These are phyloP conservation scores for Oxycera nigricornis DNA, from an alignment of 2,888 invertebrate species.

Conservation along the genomic window DNA sequence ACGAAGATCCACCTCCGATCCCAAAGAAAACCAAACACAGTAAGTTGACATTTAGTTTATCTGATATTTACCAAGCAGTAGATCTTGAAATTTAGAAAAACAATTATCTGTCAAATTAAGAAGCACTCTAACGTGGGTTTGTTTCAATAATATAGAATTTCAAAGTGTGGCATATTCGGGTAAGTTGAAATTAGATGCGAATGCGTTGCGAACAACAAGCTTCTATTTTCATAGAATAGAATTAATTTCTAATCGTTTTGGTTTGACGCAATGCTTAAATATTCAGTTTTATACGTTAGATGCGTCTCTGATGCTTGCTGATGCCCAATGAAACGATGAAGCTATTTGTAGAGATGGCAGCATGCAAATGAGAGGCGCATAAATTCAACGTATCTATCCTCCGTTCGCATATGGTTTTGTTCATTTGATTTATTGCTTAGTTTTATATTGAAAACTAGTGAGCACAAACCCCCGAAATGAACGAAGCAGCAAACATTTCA, in stretches of 20 bases:
- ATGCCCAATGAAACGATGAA: too few species aligned
- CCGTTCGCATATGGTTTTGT: not conserved
- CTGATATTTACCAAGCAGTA: slow-evolving; percentile 40
- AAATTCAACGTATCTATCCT: not conserved
- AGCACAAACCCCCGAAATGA: too few species aligned
- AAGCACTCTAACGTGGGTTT: slow-evolving; percentile 61
- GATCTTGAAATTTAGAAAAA: slow-evolving; percentile 45
- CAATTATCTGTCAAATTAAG: slow-evolving; percentile 57
- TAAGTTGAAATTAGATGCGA: slow-evolving; percentile 66
- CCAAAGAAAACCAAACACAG: slow-evolving; percentile 95
- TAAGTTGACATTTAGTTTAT: slow-evolving; percentile 68
- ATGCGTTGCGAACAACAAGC: slow-evolving; percentile 29
- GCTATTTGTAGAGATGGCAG: not conserved
- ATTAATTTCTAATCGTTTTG: slow-evolving; percentile 11
- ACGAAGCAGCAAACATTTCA: not conserved
- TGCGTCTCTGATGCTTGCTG: not conserved
- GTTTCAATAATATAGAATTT: slow-evolving; percentile 76
- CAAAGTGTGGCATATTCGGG: slow-evolving; percentile 95
- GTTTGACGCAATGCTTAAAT: slow-evolving; percentile 21
- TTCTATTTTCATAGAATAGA: slow-evolving; percentile 28
- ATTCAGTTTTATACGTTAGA: not conserved
- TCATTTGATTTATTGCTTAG: slow-evolving; percentile 3
- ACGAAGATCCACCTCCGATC: slow-evolving; percentile 84
- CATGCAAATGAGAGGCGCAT: not conserved
- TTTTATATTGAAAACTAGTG: not conserved